Evolutionary conservation across 1,140 invertebrate genomes (phyloP).

Genomic region (Pararge aegeria): DNA sequence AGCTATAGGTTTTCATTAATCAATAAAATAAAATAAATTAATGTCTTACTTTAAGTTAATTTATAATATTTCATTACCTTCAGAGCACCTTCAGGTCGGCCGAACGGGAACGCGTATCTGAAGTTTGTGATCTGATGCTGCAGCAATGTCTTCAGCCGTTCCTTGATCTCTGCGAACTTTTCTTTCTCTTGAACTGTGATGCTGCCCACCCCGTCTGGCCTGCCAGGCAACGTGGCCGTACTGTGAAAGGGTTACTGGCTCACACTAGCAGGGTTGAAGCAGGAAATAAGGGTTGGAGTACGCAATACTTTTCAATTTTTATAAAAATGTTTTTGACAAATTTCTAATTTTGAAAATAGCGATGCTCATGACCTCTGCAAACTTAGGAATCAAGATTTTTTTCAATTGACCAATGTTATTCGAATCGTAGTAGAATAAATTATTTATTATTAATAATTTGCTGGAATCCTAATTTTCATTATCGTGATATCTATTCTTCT

Average conservation of each 20-base stretch:
- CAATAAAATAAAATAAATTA: too few species aligned
- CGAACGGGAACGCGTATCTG: slow-evolving; percentile 99
- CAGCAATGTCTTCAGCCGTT: slow-evolving; percentile 93
- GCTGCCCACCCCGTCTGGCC: slow-evolving; percentile 98
- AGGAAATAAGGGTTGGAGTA: slow-evolving; percentile 52
- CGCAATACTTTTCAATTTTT: slow-evolving; percentile 34
- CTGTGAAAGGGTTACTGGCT: slow-evolving; percentile 74
- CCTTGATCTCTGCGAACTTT: slow-evolving; percentile 98
- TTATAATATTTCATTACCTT: too few species aligned
- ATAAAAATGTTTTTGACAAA: not conserved
- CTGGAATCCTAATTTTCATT: too few species aligned
- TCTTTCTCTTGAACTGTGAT: slow-evolving; percentile 99
- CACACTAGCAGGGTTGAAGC: slow-evolving; percentile 75
- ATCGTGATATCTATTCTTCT: too few species aligned
- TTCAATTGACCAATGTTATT: too few species aligned
- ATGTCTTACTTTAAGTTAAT: too few species aligned
- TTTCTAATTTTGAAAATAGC: too few species aligned
- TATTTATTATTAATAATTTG: too few species aligned
- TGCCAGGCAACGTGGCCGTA: slow-evolving; percentile 81
- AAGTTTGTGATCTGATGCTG: slow-evolving; percentile 99
- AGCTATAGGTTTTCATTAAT: too few species aligned
- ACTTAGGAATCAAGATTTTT: too few species aligned
- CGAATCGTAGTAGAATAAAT: too few species aligned
- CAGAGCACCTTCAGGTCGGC: slow-evolving; percentile 97
- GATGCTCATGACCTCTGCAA: not conserved